These are phyloP conservation scores for Sinosuthora webbiana DNA, from an alignment of 2,113 vertebrate species.

Conservation along the genomic window DNA sequence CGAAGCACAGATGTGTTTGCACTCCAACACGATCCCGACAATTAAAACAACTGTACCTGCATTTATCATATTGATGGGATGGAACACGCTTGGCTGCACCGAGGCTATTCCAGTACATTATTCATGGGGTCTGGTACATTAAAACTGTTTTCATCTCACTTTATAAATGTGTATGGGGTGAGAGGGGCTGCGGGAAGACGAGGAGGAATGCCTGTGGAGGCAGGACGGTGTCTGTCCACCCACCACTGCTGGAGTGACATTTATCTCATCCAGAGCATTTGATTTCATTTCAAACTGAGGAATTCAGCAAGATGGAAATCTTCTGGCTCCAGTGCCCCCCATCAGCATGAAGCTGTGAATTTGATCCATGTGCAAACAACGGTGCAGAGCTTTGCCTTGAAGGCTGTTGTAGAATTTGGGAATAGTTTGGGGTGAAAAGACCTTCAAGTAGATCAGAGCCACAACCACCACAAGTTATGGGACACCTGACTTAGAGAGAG, in stretches of 20 bases:
- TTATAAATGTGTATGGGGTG: background rate
- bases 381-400: background rate
- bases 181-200: background rate
- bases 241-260: background rate
- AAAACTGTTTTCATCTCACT: slow-evolving; percentile 4
- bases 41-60: slow-evolving; percentile 60
- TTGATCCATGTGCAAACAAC: accelerated
- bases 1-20: slow-evolving; percentile 42
- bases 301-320: background rate
- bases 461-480: background rate
- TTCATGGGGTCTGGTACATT: slow-evolving; percentile 52
- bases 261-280: background rate
- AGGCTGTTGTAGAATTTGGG: background rate
- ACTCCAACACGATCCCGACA: slow-evolving; percentile 29
- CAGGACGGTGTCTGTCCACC: background rate
- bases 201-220: background rate
- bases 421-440: background rate
- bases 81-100: slow-evolving; percentile 15
- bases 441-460: background rate
- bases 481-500: background rate
- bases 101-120: slow-evolving; percentile 47
- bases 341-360: accelerated
- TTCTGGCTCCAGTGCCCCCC: background rate
- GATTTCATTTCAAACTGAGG: background rate
- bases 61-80: slow-evolving; percentile 70